Evolutionary conservation across 2,888 invertebrate species (phyloP).

Genomic region (Drosophila anomalata): DNA sequence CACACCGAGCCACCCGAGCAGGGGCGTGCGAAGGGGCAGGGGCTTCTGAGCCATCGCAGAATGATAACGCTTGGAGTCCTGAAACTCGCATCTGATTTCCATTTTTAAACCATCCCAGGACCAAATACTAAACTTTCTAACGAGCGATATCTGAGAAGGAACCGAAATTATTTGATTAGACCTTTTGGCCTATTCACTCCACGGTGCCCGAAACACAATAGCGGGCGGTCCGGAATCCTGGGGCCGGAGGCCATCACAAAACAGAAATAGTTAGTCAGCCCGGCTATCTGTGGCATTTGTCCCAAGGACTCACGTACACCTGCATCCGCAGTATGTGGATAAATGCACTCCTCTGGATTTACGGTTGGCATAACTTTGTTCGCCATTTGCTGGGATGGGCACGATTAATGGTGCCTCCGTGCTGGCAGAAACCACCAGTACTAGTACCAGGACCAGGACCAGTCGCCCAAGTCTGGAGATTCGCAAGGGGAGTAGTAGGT

Average conservation of each 20-base stretch:
- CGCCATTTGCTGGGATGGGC: neutral
- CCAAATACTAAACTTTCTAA: neutral
- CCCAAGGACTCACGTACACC: slow-evolving; percentile 3
- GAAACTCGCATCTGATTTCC: neutral
- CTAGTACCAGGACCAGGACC: too few species aligned
- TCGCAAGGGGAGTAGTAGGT: too few species aligned
- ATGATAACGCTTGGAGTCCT: neutral
- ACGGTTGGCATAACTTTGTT: slow-evolving; percentile 34
- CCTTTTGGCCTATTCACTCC: neutral
- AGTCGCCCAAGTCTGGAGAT: too few species aligned
- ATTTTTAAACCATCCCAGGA: neutral
- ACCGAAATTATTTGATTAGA: neutral
- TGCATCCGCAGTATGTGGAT: slow-evolving; percentile 6
- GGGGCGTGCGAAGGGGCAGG: slow-evolving; percentile 1
- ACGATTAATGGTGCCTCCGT: neutral
- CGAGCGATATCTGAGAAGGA: neutral
- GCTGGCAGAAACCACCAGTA: too few species aligned
- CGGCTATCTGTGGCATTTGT: slow-evolving; percentile 51
- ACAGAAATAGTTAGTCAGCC: slow-evolving; percentile 49
- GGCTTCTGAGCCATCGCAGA: neutral
- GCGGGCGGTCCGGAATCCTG: neutral
- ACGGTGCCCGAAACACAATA: neutral
- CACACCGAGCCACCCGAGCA: slow-evolving; percentile 67
- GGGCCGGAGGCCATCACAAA: slow-evolving; percentile 36
- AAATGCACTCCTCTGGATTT: slow-evolving; percentile 35